Conservation (phyloP, 1,140 invertebrate species). For the Drosophila sp. region DNA sequence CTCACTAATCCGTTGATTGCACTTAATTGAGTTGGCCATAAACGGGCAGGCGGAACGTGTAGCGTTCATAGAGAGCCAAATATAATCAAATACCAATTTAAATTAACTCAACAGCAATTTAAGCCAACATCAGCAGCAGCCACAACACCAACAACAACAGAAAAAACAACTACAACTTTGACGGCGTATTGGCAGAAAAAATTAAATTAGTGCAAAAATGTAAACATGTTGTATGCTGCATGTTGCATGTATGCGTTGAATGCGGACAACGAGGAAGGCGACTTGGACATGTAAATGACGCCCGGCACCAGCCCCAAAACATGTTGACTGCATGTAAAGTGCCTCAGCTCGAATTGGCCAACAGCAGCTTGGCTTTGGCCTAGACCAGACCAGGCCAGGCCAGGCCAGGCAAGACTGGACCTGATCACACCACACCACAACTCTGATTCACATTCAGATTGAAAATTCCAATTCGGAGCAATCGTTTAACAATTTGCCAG, state of each 20-base stretch:
- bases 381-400: constrained; percentile 25
- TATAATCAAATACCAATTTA: constrained; percentile 83
- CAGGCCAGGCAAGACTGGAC: constrained; percentile 24
- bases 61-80: constrained; percentile 54
- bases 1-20: constrained; percentile 75
- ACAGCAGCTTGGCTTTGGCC: constrained; percentile 8
- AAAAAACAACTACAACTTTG: constrained; percentile 19
- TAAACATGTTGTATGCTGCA: constrained; percentile 77
- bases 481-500: constrained; percentile 15
- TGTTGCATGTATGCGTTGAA: constrained; percentile 56
- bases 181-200: constrained; percentile 62
- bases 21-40: constrained; percentile 82
- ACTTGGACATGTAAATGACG: constrained; percentile 78
- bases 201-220: constrained; percentile 83
- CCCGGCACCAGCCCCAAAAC: constrained; percentile 75
- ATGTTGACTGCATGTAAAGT: constrained; percentile 78
- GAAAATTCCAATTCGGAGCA: constrained; percentile 5
- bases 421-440: background rate
- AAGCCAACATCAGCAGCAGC: constrained; percentile 54
- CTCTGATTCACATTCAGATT: constrained; percentile 6
- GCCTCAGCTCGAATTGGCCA: constrained; percentile 14
- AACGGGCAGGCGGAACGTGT: constrained; percentile 56
- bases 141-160: constrained; percentile 30
- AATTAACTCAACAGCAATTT: constrained; percentile 83
- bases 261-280: constrained; percentile 59